phyloP scores from a whole-genome alignment of 1,140 invertebrate species.

The Antheraea pernyi region DNA sequence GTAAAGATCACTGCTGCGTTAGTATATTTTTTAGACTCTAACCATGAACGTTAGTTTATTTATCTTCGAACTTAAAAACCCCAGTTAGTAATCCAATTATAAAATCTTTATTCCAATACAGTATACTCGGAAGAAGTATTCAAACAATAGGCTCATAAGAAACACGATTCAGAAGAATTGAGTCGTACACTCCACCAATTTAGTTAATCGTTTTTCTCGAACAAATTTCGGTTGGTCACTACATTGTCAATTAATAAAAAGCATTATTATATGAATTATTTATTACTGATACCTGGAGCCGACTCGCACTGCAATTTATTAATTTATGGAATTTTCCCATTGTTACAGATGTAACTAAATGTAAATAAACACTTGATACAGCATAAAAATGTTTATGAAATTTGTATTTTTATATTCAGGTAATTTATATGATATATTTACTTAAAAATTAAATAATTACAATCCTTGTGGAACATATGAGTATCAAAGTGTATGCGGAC shows the following conservation, averaged over 20 bases:
- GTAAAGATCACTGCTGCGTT: no score
- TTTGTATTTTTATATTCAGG: no score
- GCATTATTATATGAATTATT: slow-evolving; percentile 53
- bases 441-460: no score
- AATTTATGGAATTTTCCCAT: slow-evolving; percentile 45
- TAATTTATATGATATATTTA: no score
- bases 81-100: slow-evolving; percentile 54
- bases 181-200: slow-evolving; percentile 35
- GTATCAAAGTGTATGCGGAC: no score
- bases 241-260: slow-evolving; percentile 66
- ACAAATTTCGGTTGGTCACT: slow-evolving; percentile 36
- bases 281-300: slow-evolving; percentile 36
- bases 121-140: slow-evolving; percentile 36
- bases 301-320: slow-evolving; percentile 33
- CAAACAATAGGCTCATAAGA: slow-evolving; percentile 52
- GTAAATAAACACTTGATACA: slow-evolving; percentile 3
- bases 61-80: slow-evolving; percentile 42
- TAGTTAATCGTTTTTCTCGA: slow-evolving; percentile 26
- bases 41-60: slow-evolving; percentile 44
- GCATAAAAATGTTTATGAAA: not conserved
- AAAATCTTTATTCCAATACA: slow-evolving; percentile 48
- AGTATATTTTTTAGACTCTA: no score
- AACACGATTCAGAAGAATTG: slow-evolving; percentile 57
- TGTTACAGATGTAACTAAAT: slow-evolving; percentile 26
- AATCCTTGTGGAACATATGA: no score